Evolutionary conservation across 92 coral and sea anemone genomes (phyloP).

Genomic region (Zoanthus gigantus): DNA sequence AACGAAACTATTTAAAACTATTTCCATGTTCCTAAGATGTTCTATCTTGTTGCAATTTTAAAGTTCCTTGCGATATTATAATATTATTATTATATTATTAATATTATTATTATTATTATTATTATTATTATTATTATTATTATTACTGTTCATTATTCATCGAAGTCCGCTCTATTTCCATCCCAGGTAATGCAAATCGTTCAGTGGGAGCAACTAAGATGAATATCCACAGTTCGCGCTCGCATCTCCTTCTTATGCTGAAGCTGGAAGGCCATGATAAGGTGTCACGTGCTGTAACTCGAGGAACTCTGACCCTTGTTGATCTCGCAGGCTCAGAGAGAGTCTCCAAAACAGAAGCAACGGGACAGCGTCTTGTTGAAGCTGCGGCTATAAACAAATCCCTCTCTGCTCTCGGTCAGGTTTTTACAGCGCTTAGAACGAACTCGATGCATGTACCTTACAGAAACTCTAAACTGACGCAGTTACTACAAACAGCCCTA

Average conservation of each 20-base stretch:
- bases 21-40: too few relatives aligned
- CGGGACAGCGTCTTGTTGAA: constrained; percentile 91
- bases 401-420: constrained; percentile 88
- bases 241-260: constrained; percentile 81
- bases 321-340: constrained; percentile 93
- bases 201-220: constrained; percentile 91
- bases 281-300: constrained; percentile 80
- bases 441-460: constrained; percentile 93
- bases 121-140: too few relatives aligned
- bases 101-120: too few relatives aligned
- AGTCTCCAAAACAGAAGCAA: constrained; percentile 90
- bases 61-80: too few relatives aligned
- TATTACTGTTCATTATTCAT: too few relatives aligned
- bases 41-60: too few relatives aligned
- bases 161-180: neutral
- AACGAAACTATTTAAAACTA: too few relatives aligned
- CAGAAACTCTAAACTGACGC: constrained; percentile 91
- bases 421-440: constrained; percentile 82
- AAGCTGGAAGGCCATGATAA: constrained; percentile 76
- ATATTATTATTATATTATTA: too few relatives aligned
- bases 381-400: constrained; percentile 96
- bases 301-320: constrained; percentile 86
- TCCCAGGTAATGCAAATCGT: constrained; percentile 80
- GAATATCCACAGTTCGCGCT: constrained; percentile 95
- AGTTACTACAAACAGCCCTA: constrained; percentile 81